phyloP scores from a whole-genome alignment of 2,888 invertebrate genomes.

The Brachyptera risi region DNA sequence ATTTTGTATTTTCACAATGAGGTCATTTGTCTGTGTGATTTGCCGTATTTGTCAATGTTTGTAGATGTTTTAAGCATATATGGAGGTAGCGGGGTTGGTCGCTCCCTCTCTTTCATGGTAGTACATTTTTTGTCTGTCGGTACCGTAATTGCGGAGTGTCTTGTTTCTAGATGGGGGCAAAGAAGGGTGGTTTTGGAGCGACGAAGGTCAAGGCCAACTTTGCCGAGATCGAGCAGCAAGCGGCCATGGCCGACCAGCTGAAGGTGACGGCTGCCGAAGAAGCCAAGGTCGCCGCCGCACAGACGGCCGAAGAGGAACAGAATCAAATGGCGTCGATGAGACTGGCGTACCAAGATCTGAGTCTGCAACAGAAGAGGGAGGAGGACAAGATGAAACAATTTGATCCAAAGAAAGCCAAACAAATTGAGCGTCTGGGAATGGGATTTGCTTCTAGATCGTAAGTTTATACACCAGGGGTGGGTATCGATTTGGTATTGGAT shows the following conservation, averaged over 20 bases:
- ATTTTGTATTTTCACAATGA: no score
- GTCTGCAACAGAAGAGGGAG: conserved; percentile 62
- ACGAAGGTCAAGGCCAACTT: conserved; percentile 93
- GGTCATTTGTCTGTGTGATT: no score
- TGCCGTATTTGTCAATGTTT: no score
- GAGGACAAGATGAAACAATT: conserved; percentile 66
- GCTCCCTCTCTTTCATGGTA: no score
- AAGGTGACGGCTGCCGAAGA: conserved; percentile 47
- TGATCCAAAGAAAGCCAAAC: conserved; percentile 80
- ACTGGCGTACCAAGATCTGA: conserved; percentile 73
- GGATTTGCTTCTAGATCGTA: conserved; percentile 61
- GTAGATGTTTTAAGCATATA: no score
- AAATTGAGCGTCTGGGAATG: conserved; percentile 92
- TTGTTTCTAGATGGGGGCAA: conserved; percentile 67
- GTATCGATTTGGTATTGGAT: neutral
- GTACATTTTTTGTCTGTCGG: no score
- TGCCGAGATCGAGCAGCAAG: conserved; percentile 88
- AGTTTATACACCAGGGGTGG: conserved; percentile 31
- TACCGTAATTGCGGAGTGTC: neutral
- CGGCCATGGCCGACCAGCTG: conserved; percentile 77
- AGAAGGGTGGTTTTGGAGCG: conserved; percentile 88
- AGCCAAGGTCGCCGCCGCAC: conserved; percentile 47
- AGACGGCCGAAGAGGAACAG: conserved; percentile 60
- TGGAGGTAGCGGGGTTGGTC: no score
- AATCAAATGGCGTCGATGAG: conserved; percentile 48